A percentile compares a stretch with the other conserved stretches of the same genome.
These are phyloP conservation scores for Felis catus DNA, from an alignment of 2,113 vertebrate species.

Conservation along the genomic window F.catus_Fca126_mat1.0 CM031415.1:174382001-174382500, in stretches of 20 bases:
- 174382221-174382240: background rate
- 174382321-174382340: background rate
- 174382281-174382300: background rate
- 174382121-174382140: background rate
- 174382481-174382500: background rate
- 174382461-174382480: background rate
- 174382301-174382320: background rate
- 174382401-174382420: background rate
- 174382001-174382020: background rate
- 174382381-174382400: background rate
- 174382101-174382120: background rate
- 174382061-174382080: background rate
- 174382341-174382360: background rate
- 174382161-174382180: background rate
- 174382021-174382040: background rate
- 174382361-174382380: background rate
- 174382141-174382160: background rate
- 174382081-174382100: background rate
- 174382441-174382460: background rate
- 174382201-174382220: background rate
- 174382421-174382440: background rate
- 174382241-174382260: background rate
- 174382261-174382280: background rate
- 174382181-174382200: background rate
- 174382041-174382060: background rate